phyloP scores from a whole-genome alignment of 2,113 vertebrate genomes.

The Condylura cristata region DNA sequence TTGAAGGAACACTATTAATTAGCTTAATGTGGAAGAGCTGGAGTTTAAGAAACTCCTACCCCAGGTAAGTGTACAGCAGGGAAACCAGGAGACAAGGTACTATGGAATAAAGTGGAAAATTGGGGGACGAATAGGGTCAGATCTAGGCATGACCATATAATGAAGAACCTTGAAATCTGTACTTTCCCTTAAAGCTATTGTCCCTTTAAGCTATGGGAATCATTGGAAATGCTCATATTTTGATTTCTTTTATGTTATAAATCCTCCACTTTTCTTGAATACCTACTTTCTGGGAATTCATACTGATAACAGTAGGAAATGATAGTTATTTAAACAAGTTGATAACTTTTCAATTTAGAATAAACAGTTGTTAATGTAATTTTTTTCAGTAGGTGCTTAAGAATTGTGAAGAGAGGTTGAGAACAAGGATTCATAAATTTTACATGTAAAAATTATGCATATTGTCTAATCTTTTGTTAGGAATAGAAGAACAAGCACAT shows the following conservation, averaged over 20 bases:
- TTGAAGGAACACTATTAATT: not conserved
- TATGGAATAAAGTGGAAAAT: not conserved
- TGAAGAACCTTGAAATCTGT: not conserved
- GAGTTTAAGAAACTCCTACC: rapidly evolving
- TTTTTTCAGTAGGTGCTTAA: not conserved
- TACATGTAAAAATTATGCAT: not conserved
- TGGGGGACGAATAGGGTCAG: not conserved
- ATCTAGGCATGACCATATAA: not conserved
- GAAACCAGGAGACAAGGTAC: not conserved
- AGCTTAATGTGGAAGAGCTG: not conserved
- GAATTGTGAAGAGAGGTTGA: not conserved
- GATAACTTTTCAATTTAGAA: not conserved
- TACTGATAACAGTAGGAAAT: not conserved
- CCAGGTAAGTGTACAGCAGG: not conserved
- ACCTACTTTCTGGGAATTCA: not conserved
- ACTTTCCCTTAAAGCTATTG: not conserved
- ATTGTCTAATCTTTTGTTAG: not conserved
- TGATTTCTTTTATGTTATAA: not conserved
- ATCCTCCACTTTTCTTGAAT: not conserved
- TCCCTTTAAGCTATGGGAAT: not conserved
- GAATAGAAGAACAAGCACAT: not conserved
- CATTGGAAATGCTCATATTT: not conserved
- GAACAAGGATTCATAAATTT: not conserved
- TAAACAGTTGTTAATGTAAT: not conserved
- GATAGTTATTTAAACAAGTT: not conserved